Percentiles rank a stretch among this genome's conserved stretches.
Evolutionary conservation across 2,113 vertebrate genomes (phyloP).

Genomic region (Psammodynastes pulverulentus): DNA sequence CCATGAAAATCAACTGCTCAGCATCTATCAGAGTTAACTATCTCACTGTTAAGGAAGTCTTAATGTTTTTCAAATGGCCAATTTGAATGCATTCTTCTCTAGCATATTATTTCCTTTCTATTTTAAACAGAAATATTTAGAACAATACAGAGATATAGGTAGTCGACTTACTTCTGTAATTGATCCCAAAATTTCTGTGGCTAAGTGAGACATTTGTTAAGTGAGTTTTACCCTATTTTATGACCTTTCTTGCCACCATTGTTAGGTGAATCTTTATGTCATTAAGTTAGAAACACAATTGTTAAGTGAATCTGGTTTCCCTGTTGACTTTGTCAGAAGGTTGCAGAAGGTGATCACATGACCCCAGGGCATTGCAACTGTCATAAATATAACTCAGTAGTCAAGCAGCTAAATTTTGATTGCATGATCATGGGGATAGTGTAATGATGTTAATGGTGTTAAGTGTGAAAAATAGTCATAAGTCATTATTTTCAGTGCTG

Average conservation of each 20-base stretch:
- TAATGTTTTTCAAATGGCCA: neutral
- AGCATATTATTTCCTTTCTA: neutral
- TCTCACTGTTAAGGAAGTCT: neutral
- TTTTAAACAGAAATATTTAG: neutral
- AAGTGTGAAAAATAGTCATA: neutral
- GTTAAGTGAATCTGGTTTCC: neutral
- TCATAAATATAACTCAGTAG: neutral
- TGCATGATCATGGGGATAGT: neutral
- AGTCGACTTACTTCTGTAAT: too few relatives aligned
- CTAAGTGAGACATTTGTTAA: too few relatives aligned
- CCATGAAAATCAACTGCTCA: slow-evolving; percentile 48
- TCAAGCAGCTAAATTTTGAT: neutral
- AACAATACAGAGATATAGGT: neutral
- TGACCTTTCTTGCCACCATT: too few relatives aligned
- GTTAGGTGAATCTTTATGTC: too few relatives aligned
- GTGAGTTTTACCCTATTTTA: too few relatives aligned
- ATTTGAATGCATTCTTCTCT: neutral
- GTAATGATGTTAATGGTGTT: neutral
- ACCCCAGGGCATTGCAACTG: neutral
- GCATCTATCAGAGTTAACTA: neutral
- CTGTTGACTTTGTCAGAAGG: neutral
- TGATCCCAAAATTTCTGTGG: too few relatives aligned
- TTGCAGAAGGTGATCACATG: neutral
- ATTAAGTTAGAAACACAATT: too few relatives aligned
- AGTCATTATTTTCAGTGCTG: neutral